These are phyloP conservation scores for Caenorhabditis afra DNA, from an alignment of 2,888 invertebrate genomes.

Conservation along the genomic window DNA sequence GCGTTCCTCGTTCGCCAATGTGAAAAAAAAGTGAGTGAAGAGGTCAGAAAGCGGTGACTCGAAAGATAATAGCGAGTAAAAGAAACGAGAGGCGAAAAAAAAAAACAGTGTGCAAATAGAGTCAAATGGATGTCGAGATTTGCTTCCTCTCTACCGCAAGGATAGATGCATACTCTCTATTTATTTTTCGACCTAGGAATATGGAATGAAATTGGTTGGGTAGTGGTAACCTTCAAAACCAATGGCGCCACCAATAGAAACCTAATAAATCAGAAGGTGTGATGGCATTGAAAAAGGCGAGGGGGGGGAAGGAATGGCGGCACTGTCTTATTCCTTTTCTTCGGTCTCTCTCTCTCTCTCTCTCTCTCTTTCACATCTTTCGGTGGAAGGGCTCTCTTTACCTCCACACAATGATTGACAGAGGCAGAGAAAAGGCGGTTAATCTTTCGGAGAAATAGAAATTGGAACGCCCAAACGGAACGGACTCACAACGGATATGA, in stretches of 20 bases:
- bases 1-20: no score
- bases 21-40: no score
- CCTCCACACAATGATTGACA: conserved; percentile 44
- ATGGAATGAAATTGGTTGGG: conserved; percentile 15
- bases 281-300: conserved; percentile 45
- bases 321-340: conserved; percentile 4
- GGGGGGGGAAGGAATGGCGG: neutral
- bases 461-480: conserved; percentile 13
- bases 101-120: conserved; percentile 58
- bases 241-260: conserved; percentile 10
- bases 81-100: conserved; percentile 6
- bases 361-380: no score
- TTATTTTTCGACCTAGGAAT: conserved; percentile 48
- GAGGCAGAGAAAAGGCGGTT: conserved; percentile 15
- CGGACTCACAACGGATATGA: conserved; percentile 15
- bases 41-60: conserved; percentile 38
- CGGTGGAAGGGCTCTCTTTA: conserved; percentile 35
- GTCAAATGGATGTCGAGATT: conserved; percentile 55
- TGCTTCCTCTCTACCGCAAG: neutral
- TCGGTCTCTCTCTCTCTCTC: neutral
- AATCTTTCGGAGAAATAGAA: conserved; percentile 15
- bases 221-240: conserved; percentile 44
- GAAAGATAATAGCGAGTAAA: conserved; percentile 3
- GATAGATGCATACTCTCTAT: conserved; percentile 29
- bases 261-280: conserved; percentile 58